Evolutionary conservation across 2,888 invertebrate genomes (phyloP), one percentile per base, ranked within the genome.

Genomic region (Melitaea athalia): DNA sequence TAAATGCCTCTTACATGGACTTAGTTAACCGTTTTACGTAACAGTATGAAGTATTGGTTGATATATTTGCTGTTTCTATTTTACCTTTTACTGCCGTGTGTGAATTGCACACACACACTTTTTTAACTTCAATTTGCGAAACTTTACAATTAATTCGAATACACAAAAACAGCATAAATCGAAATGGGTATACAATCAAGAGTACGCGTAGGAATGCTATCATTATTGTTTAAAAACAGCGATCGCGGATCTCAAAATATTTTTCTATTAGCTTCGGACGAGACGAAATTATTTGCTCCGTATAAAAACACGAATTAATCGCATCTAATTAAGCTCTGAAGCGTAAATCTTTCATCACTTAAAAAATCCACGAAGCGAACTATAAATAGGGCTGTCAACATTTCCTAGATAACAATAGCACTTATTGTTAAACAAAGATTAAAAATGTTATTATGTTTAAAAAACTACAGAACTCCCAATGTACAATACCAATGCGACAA

Each of bases 331-430:
- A 57, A 15, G 57, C 38, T 31, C 12, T 14, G 59, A 45, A 59
- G 59, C 59, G 59, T 45, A 59, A 45, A 60, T 60, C 31, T 14
- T 60, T 14, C 24, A 50, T 42, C 45, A 52, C 45, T 17, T 11
- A 47, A 61, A 67, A 67, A 57, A 15, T 49, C 52, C 24, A 7
- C 43, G 67, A 57, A 42, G 62, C 63, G 49, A 24, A 15, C 8
- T 55, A n/a, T 33, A 7, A 15, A 14, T 15, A 57, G 57, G 57
- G 57, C 15, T 57, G 57, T 10, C 57, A 15, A 38, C 14, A 31
- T 57, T 15, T n/a, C 33, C 3, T 7, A 52, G 14, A 14, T 47
- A 47, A 7, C 6, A 47, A n/a, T 47, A n/a, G 6, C 3, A n/a
- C 14, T 47, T 47, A n/a, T 14, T 14, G n/a, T 47, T 47, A 14